Evolutionary conservation across 2,113 vertebrate species (phyloP).

Genomic region (Peucedramus taeniatus): DNA sequence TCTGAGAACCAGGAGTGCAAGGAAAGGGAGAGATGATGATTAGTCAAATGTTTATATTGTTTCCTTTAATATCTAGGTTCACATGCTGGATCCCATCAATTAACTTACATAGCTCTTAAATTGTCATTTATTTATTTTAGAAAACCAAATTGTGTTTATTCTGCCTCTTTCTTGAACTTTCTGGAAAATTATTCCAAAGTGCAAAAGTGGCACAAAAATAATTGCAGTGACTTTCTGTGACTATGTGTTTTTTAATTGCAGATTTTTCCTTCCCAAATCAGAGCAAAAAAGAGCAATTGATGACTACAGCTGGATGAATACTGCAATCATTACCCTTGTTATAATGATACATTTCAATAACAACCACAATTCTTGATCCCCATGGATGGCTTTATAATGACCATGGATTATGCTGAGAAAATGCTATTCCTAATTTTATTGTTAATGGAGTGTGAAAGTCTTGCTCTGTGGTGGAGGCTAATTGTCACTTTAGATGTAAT

Average conservation of each 20-base stretch:
- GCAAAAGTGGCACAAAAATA: not conserved
- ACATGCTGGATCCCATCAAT: not conserved
- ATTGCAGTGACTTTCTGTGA: not conserved
- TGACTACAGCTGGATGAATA: slow-evolving; percentile 15
- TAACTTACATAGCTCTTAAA: not conserved
- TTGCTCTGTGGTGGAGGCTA: not conserved
- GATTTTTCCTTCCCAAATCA: slow-evolving; percentile 5
- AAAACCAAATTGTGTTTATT: not conserved
- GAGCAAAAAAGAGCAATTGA: not conserved
- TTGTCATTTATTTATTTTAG: not conserved
- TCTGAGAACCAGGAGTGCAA: not conserved
- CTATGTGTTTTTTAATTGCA: not conserved
- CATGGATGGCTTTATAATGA: slow-evolving; percentile 12
- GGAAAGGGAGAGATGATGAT: not conserved
- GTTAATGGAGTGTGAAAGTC: slow-evolving; percentile 52
- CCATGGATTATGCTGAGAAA: slow-evolving; percentile 30
- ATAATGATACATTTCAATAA: slow-evolving; percentile 44
- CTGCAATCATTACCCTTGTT: slow-evolving; percentile 52
- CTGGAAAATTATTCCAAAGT: not conserved
- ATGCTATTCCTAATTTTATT: slow-evolving; percentile 36
- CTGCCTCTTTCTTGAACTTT: not conserved
- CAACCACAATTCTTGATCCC: slow-evolving; percentile 3
- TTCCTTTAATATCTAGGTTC: not conserved
- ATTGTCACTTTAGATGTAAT: slow-evolving; percentile 1
- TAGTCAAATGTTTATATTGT: not conserved